Evolutionary conservation across 35 echinoderm and acorn worm genomes (phyloP), one percentile per base, ranked within the genome.

Genomic region (Amphiura filiformis): DNA sequence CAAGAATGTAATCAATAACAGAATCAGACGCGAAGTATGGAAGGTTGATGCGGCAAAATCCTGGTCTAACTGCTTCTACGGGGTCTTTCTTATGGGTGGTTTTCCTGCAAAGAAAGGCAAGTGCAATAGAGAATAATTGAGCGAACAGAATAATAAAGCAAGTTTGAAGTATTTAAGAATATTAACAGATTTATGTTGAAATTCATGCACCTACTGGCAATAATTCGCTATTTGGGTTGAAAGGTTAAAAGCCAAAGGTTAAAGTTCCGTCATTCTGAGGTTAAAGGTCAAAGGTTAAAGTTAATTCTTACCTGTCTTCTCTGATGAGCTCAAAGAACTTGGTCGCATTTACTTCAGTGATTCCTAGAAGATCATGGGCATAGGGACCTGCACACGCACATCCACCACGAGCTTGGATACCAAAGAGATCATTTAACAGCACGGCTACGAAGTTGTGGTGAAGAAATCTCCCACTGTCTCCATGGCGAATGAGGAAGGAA

Each of bases 331-430:
- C 90, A 56, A 92, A 94, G 78, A 99, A 99, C 52, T 87, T 90
- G 31, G 87, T 76, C 2, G 96, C 96, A 61, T 83, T 99, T 76
- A 95, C 90, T 78, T 99, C 96, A 33, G 96, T 84, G 31, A 99
- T 99, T 39, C 96, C 96, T 13, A 99, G 87, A 39, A 99, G 86
- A 78, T 99, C 96, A 42, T 99, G 96, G 35, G 96, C 96, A 75
- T 99, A 99, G 0, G 96, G 96, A 78, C 96, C 96, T 7, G 96
- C 96, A 78, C 96, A 99, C 56, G 96, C 96, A 76, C 96, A 99
- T n/a, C 96, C 96, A 52, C 96, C 96, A 23, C 96, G 80, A 34
- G 96, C 93, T 84, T 99, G 96, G 36, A 99, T 94, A 22, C 96
- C 96, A 65, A 92, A 99, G 9, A 99, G 90, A 42, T 99, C 96